Evolutionary conservation across 2,113 vertebrate genomes (phyloP).

Genomic region (Peromyscus maniculatus): DNA sequence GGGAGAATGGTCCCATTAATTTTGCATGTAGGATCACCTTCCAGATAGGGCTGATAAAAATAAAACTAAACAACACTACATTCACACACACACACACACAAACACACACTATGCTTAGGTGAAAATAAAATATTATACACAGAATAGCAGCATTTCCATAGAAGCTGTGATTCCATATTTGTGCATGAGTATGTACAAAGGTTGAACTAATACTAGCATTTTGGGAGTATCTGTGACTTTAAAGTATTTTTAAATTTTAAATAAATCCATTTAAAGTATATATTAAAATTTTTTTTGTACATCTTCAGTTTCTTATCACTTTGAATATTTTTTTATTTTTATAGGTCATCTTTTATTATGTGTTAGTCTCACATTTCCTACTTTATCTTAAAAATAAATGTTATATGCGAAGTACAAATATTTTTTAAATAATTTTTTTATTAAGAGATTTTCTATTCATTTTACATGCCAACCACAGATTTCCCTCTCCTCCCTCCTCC

Average conservation of each 20-base stretch:
- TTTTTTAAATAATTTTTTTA: no score
- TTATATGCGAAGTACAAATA: no score
- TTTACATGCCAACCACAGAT: no score
- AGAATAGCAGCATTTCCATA: not conserved
- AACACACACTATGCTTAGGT: not conserved
- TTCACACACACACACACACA: not conserved
- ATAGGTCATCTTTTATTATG: no score
- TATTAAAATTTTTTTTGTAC: not conserved
- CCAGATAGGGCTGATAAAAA: constrained; percentile 20
- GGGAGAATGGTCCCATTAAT: not conserved
- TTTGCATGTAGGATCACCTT: constrained; percentile 9
- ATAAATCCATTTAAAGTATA: not conserved
- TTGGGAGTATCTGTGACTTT: not conserved
- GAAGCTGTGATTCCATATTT: not conserved
- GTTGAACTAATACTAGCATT: not conserved
- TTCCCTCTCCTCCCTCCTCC: no score
- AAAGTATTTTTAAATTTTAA: constrained; percentile 41
- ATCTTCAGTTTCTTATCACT: not conserved
- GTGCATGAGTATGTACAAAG: not conserved
- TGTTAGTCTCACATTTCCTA: no score
- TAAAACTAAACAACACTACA: not conserved
- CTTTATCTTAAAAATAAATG: no score
- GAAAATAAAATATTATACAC: not conserved
- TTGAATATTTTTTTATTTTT: not conserved
- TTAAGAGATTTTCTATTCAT: no score